phyloP scores from a whole-genome alignment of 2,888 invertebrate genomes.

The Oasisia sp. region DNA sequence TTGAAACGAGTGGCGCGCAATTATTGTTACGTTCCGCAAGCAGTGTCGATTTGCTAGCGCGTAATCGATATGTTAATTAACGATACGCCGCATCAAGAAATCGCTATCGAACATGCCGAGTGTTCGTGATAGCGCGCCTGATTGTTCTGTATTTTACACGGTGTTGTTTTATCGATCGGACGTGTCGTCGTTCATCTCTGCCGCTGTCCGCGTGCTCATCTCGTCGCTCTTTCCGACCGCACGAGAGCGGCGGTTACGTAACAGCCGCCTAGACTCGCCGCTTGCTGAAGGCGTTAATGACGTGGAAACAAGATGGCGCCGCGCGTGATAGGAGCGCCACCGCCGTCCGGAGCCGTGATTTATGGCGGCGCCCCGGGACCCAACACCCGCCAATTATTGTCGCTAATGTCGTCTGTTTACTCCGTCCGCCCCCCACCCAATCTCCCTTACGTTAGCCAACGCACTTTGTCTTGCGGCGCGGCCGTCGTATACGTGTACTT shows the following conservation, averaged over 20 bases:
- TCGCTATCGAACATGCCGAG: not conserved
- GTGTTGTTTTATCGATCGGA: not conserved
- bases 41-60: not conserved
- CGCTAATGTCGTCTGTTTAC: slow-evolving; percentile 5
- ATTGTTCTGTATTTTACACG: not conserved
- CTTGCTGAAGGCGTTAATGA: not conserved
- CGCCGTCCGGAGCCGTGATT: not conserved
- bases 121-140: not conserved
- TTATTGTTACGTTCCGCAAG: no score
- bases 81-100: not conserved
- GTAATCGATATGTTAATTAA: slow-evolving; percentile 1
- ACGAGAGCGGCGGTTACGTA: not conserved
- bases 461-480: not conserved
- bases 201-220: not conserved
- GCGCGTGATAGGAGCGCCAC: not conserved
- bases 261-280: not conserved
- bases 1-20: no score
- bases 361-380: slow-evolving; percentile 9
- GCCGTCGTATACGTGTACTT: not conserved
- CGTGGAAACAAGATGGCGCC: slow-evolving; percentile 1
- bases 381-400: slow-evolving; percentile 7
- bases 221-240: not conserved
- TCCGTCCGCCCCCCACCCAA: not conserved
- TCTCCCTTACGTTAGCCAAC: not conserved
- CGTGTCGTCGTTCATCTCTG: not conserved